Percentiles rank a stretch among this genome's conserved stretches.
phyloP scores from a whole-genome alignment of 2,797 vertebrate species.

The Hafferia zeledoni region DNA sequence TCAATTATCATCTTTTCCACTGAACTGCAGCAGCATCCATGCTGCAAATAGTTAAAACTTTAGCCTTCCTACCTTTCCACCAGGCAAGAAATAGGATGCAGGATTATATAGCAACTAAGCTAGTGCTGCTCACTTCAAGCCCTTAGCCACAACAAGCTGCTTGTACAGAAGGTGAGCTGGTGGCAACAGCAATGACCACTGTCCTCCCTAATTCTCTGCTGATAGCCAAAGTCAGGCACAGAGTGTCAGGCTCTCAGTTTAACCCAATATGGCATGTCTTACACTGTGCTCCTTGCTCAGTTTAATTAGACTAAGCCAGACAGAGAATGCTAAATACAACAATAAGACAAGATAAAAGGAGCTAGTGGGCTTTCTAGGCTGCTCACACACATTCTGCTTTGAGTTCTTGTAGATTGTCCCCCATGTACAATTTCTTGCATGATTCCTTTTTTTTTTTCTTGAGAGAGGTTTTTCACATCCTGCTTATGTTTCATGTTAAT shows the following conservation, averaged over 20 bases:
- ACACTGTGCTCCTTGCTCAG: background rate
- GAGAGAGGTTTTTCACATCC: background rate
- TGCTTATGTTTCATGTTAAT: background rate
- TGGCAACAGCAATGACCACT: background rate
- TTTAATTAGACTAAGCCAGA: background rate
- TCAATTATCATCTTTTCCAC: background rate
- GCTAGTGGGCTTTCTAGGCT: background rate
- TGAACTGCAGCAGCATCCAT: background rate
- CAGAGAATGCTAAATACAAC: background rate
- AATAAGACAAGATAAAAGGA: background rate
- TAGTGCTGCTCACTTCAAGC: background rate
- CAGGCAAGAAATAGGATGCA: background rate
- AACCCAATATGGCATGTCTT: background rate
- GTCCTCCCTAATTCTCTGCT: background rate
- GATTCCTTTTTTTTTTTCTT: background rate
- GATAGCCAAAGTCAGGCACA: background rate
- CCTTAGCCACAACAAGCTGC: background rate
- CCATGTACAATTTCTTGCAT: background rate
- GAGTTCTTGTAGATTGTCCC: background rate
- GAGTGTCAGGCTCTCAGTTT: background rate
- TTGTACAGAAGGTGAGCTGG: background rate
- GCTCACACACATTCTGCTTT: background rate
- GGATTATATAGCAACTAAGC: background rate
- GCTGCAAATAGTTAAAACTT: background rate
- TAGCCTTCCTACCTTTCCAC: background rate